Evolutionary conservation across 92 coral and sea anemone genomes (phyloP).

Genomic region (Bergia puertoricense): DNA sequence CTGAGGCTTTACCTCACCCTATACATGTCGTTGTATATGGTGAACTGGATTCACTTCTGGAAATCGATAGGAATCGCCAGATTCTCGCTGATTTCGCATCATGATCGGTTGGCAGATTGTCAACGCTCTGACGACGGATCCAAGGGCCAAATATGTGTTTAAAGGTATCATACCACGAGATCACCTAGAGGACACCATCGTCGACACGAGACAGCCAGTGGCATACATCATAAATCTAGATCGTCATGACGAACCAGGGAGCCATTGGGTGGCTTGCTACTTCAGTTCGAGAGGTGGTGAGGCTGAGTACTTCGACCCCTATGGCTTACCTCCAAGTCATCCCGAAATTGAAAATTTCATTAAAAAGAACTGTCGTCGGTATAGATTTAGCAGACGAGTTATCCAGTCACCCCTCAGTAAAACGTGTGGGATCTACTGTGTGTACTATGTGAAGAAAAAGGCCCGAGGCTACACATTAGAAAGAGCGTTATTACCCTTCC

Average conservation of each 20-base stretch:
- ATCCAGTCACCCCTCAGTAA: too few species aligned
- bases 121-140: slow-evolving; percentile 34
- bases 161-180: slow-evolving; percentile 40
- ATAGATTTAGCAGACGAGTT: too few species aligned
- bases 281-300: slow-evolving; percentile 1
- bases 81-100: slow-evolving; percentile 34
- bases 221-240: slow-evolving; percentile 26
- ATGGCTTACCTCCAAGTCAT: too few species aligned
- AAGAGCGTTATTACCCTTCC: too few species aligned
- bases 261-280: slow-evolving; percentile 42
- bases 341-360: too few species aligned
- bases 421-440: too few species aligned
- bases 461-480: too few species aligned
- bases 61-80: slow-evolving; percentile 38
- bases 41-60: slow-evolving; percentile 38
- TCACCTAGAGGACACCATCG: slow-evolving; percentile 11
- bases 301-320: not conserved
- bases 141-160: slow-evolving; percentile 38
- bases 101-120: slow-evolving; percentile 34
- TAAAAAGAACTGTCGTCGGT: too few species aligned
- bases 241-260: slow-evolving; percentile 27
- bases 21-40: slow-evolving; percentile 48
- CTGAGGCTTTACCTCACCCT: slow-evolving; percentile 12
- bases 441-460: too few species aligned
- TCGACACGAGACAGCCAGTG: not conserved